These are phyloP conservation scores for Knipowitschia caucasica DNA, from an alignment of 2,797 vertebrate genomes.

Conservation along the genomic window DNA sequence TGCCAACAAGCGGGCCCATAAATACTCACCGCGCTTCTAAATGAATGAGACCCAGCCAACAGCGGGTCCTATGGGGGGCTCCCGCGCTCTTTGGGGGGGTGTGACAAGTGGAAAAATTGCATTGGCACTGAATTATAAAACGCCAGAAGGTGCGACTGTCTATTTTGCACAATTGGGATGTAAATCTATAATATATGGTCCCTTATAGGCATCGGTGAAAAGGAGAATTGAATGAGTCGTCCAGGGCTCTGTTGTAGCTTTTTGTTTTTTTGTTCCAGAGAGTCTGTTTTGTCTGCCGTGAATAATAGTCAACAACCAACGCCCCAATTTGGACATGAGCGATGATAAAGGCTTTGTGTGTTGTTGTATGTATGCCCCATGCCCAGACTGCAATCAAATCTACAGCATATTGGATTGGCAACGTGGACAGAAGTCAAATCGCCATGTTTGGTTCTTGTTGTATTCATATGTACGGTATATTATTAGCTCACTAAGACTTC, in stretches of 20 bases:
- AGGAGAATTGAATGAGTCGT: neutral
- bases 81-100: slow-evolving; percentile 44
- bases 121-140: slow-evolving; percentile 41
- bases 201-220: slow-evolving; percentile 1
- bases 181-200: slow-evolving; percentile 3
- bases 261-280: neutral
- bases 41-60: slow-evolving; percentile 32
- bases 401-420: neutral
- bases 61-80: slow-evolving; percentile 48
- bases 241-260: neutral
- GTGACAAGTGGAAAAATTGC: slow-evolving; percentile 47
- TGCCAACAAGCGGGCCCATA: slow-evolving; percentile 50
- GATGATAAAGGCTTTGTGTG: neutral
- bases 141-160: slow-evolving; percentile 49
- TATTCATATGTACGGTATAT: too few relatives aligned
- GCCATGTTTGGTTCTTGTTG: too few relatives aligned
- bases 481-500: too few relatives aligned
- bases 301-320: slow-evolving; percentile 2
- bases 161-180: neutral
- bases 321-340: neutral
- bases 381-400: neutral
- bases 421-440: too few relatives aligned
- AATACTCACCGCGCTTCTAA: slow-evolving; percentile 49
- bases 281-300: neutral
- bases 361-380: neutral